Percentiles rank a stretch among this genome's conserved stretches.
Evolutionary conservation across 1,140 invertebrate species (phyloP).

Genomic region (Mesaphorura yosii): DNA sequence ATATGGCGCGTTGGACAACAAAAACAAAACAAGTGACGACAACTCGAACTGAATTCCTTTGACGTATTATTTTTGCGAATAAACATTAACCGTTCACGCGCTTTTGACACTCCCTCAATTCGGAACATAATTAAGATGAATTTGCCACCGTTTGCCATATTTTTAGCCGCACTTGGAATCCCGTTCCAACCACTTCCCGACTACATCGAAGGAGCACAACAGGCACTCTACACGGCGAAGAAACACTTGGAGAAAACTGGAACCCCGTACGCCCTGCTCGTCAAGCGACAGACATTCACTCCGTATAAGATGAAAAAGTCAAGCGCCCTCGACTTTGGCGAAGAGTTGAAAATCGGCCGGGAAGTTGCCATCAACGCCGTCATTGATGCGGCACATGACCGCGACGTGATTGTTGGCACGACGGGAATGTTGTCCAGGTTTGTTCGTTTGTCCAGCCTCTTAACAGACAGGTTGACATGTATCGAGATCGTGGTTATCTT

Average conservation of each 20-base stretch:
- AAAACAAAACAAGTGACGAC: no score
- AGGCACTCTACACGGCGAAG: slow-evolving; percentile 37
- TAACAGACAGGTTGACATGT: no score
- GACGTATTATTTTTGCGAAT: no score
- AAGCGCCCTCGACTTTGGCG: slow-evolving; percentile 19
- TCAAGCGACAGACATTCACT: slow-evolving; percentile 40
- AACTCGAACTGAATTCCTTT: no score
- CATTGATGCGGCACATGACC: slow-evolving; percentile 33
- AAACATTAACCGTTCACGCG: no score
- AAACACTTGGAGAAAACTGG: slow-evolving; percentile 37
- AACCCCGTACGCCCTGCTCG: slow-evolving; percentile 39
- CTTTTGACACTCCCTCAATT: no score
- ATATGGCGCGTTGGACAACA: no score
- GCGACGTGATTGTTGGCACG: slow-evolving; percentile 39
- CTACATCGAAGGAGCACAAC: slow-evolving; percentile 38
- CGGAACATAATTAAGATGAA: no score
- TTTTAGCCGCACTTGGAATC: slow-evolving; percentile 40
- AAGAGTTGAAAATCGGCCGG: slow-evolving; percentile 31
- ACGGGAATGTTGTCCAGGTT: slow-evolving; percentile 40
- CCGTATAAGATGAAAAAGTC: slow-evolving; percentile 36
- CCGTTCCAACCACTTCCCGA: slow-evolving; percentile 40
- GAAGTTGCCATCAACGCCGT: slow-evolving; percentile 36
- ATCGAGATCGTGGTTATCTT: no score
- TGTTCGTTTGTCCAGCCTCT: no score
- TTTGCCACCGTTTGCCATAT: no score